These are phyloP conservation scores for Neolamprologus brichardi DNA, from an alignment of 2,113 vertebrate species.

Conservation along the genomic window DNA sequence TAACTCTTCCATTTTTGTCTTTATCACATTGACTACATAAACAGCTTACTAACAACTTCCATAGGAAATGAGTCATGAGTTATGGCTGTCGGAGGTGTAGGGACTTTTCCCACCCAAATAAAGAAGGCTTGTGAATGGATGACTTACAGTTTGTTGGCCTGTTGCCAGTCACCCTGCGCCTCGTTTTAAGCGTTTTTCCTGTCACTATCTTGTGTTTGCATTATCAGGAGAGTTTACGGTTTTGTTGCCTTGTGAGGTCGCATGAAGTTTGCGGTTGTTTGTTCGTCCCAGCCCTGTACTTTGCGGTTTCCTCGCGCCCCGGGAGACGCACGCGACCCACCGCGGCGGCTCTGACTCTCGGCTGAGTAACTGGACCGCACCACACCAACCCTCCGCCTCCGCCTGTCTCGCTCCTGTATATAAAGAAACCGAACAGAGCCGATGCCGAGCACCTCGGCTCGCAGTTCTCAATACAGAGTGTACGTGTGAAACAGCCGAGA, in stretches of 20 bases:
- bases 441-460: neutral
- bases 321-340: slow-evolving; percentile 12
- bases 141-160: neutral
- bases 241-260: neutral
- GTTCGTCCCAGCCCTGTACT: slow-evolving; percentile 30
- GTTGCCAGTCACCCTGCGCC: neutral
- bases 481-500: neutral
- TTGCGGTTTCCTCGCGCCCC: neutral
- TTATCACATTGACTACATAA: neutral
- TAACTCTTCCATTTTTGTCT: neutral
- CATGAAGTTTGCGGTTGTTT: neutral
- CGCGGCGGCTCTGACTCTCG: slow-evolving; percentile 25
- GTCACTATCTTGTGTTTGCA: neutral
- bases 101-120: slow-evolving; percentile 1
- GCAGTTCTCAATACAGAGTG: neutral
- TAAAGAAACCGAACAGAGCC: neutral
- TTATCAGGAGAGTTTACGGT: neutral
- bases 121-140: neutral
- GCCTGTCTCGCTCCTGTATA: slow-evolving; percentile 30
- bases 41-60: neutral
- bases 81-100: neutral
- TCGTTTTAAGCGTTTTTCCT: neutral
- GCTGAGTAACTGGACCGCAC: slow-evolving; percentile 47
- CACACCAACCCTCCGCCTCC: neutral
- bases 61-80: slow-evolving; percentile 21